Evolutionary conservation across 92 coral and sea anemone genomes (phyloP).

Genomic region (Epizoanthus stellaris): DNA sequence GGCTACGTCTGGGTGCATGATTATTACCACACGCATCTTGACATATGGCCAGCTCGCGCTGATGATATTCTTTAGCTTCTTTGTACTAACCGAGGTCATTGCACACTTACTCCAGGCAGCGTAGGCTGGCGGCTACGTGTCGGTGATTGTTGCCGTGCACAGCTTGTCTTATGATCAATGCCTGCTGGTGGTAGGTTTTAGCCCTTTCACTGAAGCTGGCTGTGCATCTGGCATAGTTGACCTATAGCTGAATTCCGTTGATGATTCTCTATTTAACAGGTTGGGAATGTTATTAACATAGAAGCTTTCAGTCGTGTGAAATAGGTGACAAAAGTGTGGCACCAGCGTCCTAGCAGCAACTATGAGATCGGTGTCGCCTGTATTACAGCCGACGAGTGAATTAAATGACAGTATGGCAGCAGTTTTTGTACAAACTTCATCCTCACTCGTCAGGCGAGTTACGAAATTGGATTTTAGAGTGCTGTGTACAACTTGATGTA

Average conservation of each 20-base stretch:
- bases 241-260: too few species aligned
- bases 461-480: constrained; percentile 1
- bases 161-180: not conserved
- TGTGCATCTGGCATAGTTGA: not conserved
- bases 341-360: not conserved
- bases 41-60: too few species aligned
- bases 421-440: not conserved
- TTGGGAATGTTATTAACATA: too few species aligned
- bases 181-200: constrained; percentile 14
- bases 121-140: not conserved
- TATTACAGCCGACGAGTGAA: not conserved
- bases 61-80: too few species aligned
- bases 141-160: too few species aligned
- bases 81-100: not conserved
- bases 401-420: not conserved
- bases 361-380: not conserved
- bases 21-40: too few species aligned
- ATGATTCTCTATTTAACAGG: too few species aligned
- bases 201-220: too few species aligned
- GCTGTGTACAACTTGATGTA: constrained; percentile 41
- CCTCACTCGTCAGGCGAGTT: not conserved
- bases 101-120: not conserved
- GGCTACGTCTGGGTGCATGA: too few species aligned
- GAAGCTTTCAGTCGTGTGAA: not conserved
- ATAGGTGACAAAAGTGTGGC: constrained; percentile 19